Percentiles rank a stretch among this genome's conserved stretches.
Evolutionary conservation across 1,140 invertebrate species (phyloP).

Genomic region (Drosophila miranda): DNA sequence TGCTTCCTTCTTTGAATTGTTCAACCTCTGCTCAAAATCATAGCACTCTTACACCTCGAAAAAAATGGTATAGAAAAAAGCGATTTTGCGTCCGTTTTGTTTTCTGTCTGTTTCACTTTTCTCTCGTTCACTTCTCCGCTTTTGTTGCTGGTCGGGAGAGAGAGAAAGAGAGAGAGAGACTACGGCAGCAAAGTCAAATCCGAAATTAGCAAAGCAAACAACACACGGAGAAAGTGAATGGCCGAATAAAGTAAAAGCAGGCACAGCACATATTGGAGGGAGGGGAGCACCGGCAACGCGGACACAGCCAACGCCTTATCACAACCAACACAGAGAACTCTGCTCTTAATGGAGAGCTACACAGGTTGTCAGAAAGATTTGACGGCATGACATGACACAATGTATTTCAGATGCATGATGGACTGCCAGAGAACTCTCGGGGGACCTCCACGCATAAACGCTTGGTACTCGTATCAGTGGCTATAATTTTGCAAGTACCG

Average conservation of each 20-base stretch:
- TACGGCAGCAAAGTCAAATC: conserved; percentile 38
- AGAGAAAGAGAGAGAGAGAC: conserved; percentile 9
- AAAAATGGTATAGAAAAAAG: conserved; percentile 5
- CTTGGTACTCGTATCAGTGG: neutral
- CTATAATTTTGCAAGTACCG: conserved; percentile 7
- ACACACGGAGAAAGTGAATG: conserved; percentile 74
- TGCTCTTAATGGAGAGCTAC: too few relatives aligned
- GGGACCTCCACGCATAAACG: too few relatives aligned
- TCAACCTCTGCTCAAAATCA: too few relatives aligned
- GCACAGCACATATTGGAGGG: conserved; percentile 16
- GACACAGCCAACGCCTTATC: conserved; percentile 65
- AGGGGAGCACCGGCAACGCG: conserved; percentile 12
- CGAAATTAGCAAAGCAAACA: conserved; percentile 78
- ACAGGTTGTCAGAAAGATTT: too few relatives aligned
- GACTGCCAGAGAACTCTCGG: too few relatives aligned
- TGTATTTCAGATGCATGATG: too few relatives aligned
- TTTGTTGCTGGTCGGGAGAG: conserved; percentile 4
- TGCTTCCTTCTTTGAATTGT: too few relatives aligned
- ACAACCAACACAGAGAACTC: neutral
- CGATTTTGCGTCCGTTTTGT: conserved; percentile 30
- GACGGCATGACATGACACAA: too few relatives aligned
- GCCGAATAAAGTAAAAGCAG: conserved; percentile 72
- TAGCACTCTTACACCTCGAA: neutral
- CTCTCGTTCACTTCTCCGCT: neutral
- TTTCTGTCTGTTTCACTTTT: conserved; percentile 64